phyloP scores from a whole-genome alignment of 2,113 vertebrate species.

The Rhombomys opimus region DNA sequence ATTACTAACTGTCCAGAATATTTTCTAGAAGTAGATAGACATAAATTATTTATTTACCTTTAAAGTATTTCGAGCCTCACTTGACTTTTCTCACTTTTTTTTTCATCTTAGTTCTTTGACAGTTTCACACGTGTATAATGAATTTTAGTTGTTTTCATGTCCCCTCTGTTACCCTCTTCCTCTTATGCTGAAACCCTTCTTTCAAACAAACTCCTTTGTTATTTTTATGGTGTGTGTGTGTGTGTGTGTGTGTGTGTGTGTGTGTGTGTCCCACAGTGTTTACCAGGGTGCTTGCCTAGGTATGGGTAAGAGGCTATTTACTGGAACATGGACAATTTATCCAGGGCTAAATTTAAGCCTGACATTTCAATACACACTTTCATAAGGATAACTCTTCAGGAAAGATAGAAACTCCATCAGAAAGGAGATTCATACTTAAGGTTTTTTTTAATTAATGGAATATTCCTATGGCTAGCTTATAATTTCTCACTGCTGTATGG shows the following conservation, averaged over 20 bases:
- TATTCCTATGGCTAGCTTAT: not conserved
- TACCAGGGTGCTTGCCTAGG: not conserved
- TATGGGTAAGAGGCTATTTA: not conserved
- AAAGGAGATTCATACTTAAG: constrained; percentile 35
- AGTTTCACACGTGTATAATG: not conserved
- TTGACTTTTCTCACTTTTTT: constrained; percentile 11
- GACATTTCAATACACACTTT: constrained; percentile 28
- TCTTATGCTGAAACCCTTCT: no score
- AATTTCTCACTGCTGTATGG: not conserved
- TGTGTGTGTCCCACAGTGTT: not conserved
- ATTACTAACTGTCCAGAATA: not conserved
- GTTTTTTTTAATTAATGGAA: constrained; percentile 40
- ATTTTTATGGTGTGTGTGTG: not conserved
- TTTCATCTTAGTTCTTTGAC: not conserved
- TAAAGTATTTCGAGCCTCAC: not conserved
- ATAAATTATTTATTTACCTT: constrained; percentile 26
- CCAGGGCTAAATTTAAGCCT: not conserved
- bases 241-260: not conserved
- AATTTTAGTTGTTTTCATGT: not conserved
- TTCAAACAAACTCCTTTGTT: not conserved
- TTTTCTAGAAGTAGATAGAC: not conserved
- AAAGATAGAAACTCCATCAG: not conserved
- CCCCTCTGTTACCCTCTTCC: not conserved
- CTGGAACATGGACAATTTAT: not conserved
- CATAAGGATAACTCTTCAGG: constrained; percentile 34